These are phyloP conservation scores for Dendrocincla fuliginosa DNA, from an alignment of 2,797 vertebrate genomes.

Conservation along the genomic window DNA sequence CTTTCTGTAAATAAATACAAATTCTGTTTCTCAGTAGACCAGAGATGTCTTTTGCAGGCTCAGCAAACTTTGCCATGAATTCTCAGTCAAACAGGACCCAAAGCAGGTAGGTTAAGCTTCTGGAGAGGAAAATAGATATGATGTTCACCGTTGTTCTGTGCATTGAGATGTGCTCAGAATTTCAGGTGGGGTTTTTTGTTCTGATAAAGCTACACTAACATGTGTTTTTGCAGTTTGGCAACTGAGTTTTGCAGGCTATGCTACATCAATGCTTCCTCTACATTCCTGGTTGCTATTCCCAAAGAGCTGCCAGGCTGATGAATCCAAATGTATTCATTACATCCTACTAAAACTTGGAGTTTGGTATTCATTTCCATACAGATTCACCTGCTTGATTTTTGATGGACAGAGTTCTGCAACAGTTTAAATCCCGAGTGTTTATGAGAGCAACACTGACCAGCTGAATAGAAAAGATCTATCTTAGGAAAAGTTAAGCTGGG, in stretches of 20 bases:
- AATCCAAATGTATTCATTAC: not conserved
- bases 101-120: not conserved
- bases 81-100: not conserved
- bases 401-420: not conserved
- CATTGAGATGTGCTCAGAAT: not conserved
- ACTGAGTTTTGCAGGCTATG: not conserved
- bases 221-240: not conserved
- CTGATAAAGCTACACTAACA: not conserved
- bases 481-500: not conserved
- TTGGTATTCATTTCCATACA: not conserved
- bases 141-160: not conserved
- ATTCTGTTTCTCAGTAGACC: not conserved
- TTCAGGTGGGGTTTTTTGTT: not conserved
- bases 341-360: not conserved
- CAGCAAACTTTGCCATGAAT: not conserved
- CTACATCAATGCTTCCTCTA: not conserved
- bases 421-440: conserved; percentile 47
- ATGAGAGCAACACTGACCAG: conserved; percentile 1
- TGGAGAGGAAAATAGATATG: not conserved
- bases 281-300: not conserved
- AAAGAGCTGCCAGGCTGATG: not conserved
- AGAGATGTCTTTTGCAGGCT: not conserved
- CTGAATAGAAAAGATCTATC: conserved; percentile 12
- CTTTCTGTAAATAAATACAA: not conserved
- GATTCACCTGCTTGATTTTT: conserved; percentile 18